Evolutionary conservation across 2,113 vertebrate genomes (phyloP), one percentile per base, ranked within the genome.

Genomic region (Hyla sarda): DNA sequence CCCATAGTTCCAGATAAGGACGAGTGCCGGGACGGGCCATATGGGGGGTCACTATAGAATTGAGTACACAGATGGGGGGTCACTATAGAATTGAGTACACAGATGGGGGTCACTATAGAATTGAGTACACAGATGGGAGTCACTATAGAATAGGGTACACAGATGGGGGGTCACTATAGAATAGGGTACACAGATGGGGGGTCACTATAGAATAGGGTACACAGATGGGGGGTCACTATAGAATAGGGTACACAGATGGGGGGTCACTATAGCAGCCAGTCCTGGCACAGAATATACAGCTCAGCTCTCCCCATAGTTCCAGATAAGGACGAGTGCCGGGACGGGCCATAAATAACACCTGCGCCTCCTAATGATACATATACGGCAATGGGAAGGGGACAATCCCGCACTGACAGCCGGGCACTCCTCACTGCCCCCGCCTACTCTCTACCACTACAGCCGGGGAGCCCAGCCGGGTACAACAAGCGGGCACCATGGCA

Each of bases 281-380:
- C 21, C 19, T 54, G 54, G n/a, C 54, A 58, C 5, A 9, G 2
- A 28, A 1, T 12, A 10, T 30, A 34, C 65, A 32, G 14, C 25
- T 19, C 34, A 5, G 41, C 45, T 13, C 13, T 47, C 37, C 0
- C 75, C 17, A 14, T 10, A 60, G 21, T 37, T 45, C 50, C 71
- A 47, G 52, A 75, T 47, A 74, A 17, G 71, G 69, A 60, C 71
- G 41, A 71, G 71, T 30, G 52, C 71, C 73, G 10, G 14, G 17
- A 50, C n/a, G 9, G 16, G 21, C 58, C 83, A 77, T 10, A 77
- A 67, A 77, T 84, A 48, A 52, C 37, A 84, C 56, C 69, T 47
- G 52, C 62, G 11, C 28, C 16, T 45, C n/a, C 34, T 41, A 5
- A 45, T 45, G n/a, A 81, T 34, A 45, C 37, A 82, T 41, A 65